Evolutionary conservation across 2,888 invertebrate genomes (phyloP), one percentile per base, ranked within the genome.

Genomic region (Zeuzera pyrina): DNA sequence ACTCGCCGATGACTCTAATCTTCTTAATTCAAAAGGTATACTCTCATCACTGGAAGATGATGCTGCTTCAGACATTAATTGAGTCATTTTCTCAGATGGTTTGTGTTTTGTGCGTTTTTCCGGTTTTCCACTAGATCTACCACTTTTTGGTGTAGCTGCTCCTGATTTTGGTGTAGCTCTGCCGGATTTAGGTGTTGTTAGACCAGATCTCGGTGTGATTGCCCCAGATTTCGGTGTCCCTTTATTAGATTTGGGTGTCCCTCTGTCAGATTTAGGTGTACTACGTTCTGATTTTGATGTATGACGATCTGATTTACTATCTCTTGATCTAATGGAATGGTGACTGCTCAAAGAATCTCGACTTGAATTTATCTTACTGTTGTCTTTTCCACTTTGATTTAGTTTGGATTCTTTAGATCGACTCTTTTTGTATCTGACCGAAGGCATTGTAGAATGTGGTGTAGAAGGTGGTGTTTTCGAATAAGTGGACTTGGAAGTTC

Each of bases 41-140:
- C 84, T 87, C 40, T 87, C 83, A 41, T 87, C 85, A 42, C 87
- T 87, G 2, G 87, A 87, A 25, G 86, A 87, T 11, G 87, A 86
- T 36, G 87, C 87, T 1, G 86, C 86, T 49, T 83, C 84, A 14
- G 84, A 84, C 77, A 84, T 84, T 24, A 84, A 52, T 43, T 83
- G 83, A 12, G 78, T 72, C 84, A 84, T 84, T 57, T 84, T 84
- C 47, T 84, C 84, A 1, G 84, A 84, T 12, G 84, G 63, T 52
- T 74, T 84, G 45, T 84, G 76, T 48, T 84, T 83, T 3, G 67
- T 58, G 19, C 73, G 74, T 53, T 70, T 83, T 56, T 70, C 79
- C 43, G 77, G 70, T 45, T 84, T 86, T 3, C 79, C 77, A 41
- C 73, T 76, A 3, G 85, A 83, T 50, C 86, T 76, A 12, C 87